These are phyloP conservation scores for Hypsibius dujardini DNA, from an alignment of 1,140 invertebrate species.

Conservation along the genomic window DNA sequence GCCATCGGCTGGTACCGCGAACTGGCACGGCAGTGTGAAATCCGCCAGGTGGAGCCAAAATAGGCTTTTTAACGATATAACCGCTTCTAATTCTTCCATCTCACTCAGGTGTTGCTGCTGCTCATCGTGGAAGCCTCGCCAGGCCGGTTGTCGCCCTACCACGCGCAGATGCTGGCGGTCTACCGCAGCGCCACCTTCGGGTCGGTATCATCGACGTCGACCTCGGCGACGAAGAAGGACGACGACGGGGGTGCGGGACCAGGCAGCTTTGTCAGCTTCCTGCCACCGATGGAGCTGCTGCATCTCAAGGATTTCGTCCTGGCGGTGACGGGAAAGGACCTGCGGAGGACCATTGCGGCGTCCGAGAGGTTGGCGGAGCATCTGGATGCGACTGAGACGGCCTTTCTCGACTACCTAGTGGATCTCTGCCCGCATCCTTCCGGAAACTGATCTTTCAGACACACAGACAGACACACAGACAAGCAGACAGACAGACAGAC, in stretches of 20 bases:
- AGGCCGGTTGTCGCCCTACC: background rate
- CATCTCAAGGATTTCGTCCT: conserved; percentile 3
- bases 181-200: background rate
- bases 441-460: background rate
- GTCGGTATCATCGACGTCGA: too few relatives aligned
- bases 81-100: too few relatives aligned
- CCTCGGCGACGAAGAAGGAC: background rate
- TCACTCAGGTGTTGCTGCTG: background rate
- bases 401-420: background rate
- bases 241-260: background rate
- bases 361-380: background rate
- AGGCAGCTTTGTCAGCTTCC: background rate
- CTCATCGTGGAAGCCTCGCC: conserved; percentile 1
- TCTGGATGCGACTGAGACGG: background rate
- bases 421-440: background rate
- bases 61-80: too few relatives aligned
- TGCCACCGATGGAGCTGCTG: background rate
- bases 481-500: too few relatives aligned
- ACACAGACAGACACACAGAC: too few relatives aligned
- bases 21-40: conserved; percentile 1
- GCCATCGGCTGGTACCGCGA: background rate
- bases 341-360: background rate
- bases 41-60: background rate
- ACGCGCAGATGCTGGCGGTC: background rate
- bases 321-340: background rate